These are phyloP conservation scores for Indri indri DNA, from an alignment of 2,113 vertebrate genomes.

Conservation along the genomic window DNA sequence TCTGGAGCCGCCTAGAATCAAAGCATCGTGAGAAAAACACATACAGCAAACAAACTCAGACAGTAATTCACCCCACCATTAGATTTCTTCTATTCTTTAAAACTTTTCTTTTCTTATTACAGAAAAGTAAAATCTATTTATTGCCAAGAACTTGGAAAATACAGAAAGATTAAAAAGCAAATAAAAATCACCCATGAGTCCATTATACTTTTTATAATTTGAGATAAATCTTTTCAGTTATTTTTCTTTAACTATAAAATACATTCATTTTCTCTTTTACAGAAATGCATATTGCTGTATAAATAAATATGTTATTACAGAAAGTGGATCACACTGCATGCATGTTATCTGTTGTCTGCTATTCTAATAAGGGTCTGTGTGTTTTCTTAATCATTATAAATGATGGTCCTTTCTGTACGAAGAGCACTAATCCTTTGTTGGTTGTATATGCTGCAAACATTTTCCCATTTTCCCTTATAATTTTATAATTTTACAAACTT, in stretches of 20 bases:
- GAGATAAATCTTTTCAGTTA: neutral
- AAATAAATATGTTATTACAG: neutral
- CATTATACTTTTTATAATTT: neutral
- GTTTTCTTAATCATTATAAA: neutral
- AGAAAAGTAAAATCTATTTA: constrained; percentile 24
- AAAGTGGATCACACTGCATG: neutral
- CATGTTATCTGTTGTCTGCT: neutral
- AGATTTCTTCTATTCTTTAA: neutral
- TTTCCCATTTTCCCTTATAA: neutral
- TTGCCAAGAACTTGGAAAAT: neutral
- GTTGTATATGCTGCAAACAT: neutral
- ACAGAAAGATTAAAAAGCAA: constrained; percentile 8
- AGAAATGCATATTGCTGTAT: neutral
- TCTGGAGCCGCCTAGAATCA: neutral
- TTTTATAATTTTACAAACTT: neutral
- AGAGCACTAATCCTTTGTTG: neutral
- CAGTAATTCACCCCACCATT: neutral
- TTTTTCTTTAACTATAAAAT: constrained; percentile 26
- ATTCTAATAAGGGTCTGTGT: neutral
- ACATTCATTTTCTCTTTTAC: neutral
- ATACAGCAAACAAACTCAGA: neutral
- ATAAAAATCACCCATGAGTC: neutral
- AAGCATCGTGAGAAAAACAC: neutral
- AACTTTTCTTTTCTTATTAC: neutral
- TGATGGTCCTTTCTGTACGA: neutral